Evolutionary conservation across 2,888 invertebrate species (phyloP), one percentile per base, ranked within the genome.

Genomic region (Sthenelais limicola): DNA sequence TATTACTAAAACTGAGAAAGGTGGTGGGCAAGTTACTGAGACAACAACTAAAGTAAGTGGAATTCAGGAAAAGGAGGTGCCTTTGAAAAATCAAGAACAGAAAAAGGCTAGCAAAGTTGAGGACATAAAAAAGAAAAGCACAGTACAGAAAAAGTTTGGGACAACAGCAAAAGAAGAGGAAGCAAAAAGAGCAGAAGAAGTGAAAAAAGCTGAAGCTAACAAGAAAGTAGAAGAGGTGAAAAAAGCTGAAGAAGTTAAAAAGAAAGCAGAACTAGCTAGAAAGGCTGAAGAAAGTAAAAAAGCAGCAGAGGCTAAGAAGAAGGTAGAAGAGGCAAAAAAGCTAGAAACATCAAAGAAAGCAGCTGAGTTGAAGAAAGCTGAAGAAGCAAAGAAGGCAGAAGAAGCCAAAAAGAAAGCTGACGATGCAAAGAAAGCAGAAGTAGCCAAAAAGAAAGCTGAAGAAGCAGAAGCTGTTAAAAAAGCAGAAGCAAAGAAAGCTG

Each of bases 321-420:
- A 26, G 12, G 56, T 33, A 33, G 56, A 28, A 30, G 56, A n/a
- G n/a, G 49, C 9, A 18, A 56, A 56, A 24, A 28, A 28, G 30
- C 3, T 5, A 54, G 30, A 52, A 52, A 52, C 52, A n/a, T 52
- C 28, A 15, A 52, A n/a, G 15, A 30, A 52, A 52, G 30, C 52
- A 32, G 32, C n/a, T n/a, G 56, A 30, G 9, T n/a, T 30, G 32
- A 56, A 56, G 32, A 56, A 56, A 56, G 56, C 56, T 32, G 56
- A 43, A 12, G 43, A 12, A 12, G 43, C 43, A n/a, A n/a, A n/a
- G n/a, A n/a, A n/a, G n/a, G n/a, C n/a, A n/a, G n/a, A n/a, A n/a
- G n/a, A n/a, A n/a, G n/a, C n/a, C n/a, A n/a, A n/a, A n/a, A n/a
- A n/a, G n/a, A n/a, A n/a, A n/a, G n/a, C n/a, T n/a, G n/a, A n/a